Base-by-base conservation (phyloP, 2,888 invertebrate genomes). In the Andrena bucephala region DNA sequence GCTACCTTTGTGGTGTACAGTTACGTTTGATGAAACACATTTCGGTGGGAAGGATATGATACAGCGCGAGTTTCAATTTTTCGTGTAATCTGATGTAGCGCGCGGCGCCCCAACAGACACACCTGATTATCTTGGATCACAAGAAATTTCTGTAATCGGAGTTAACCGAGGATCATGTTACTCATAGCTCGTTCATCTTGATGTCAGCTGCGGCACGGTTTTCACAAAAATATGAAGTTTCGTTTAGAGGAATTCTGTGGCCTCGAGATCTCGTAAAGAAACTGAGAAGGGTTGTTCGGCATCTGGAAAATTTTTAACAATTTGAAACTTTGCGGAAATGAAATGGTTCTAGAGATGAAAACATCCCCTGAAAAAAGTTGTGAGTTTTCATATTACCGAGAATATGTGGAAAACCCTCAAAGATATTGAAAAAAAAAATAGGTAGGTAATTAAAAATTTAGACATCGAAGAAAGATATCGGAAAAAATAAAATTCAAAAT, bases 111-210 rank as follows among this genome's bases (percentile, higher is more conserved):
- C 31, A 4, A 33, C 29, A 20, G 52, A 24, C 29, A 62, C 31
- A 16, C 29, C 31, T 4, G 5, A 50, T 16, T 71, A 60, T 70
- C 60, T 50, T 16, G 13, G 50, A 70, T 60, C 48, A n/a, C 27
- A 16, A 33, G 24, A 50, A 70, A 50, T 62, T 70, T 50, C 13
- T 13, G 50, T 62, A 16, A 71, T 70, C 36, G 36, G n/a, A 50
- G 24, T 70, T 8, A 20, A 31, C 33, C 20, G 13, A n/a, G 24
- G 59, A 54, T 74, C 66, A 24, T 20, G 50, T 75, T 77, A 52
- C 60, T 57, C 6, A 4, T 29, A 31, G 50, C n/a, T 16, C 33
- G 31, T 50, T 29, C 20, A 52, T 72, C 42, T 72, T 27, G 16
- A 16, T 63, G 60, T 20, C 50, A 7, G 29, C 20, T 2, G 36